These are phyloP conservation scores for Sciurus niger DNA, from an alignment of 2,113 vertebrate species.

Conservation along the genomic window DNA sequence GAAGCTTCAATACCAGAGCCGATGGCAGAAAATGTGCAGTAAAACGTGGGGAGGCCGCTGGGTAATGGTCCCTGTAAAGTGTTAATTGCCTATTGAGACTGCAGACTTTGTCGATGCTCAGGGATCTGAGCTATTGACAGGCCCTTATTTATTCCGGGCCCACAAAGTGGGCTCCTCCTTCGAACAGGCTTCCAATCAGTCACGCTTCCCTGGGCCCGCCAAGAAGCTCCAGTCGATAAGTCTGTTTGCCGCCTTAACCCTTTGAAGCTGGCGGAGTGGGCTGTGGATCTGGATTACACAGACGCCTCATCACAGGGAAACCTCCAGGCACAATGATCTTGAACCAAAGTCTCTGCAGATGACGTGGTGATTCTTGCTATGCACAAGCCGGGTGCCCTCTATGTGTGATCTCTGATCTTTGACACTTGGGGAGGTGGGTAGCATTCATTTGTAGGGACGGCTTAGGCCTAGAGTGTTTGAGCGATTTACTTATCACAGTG, in stretches of 20 bases:
- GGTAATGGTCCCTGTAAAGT: conserved; percentile 93
- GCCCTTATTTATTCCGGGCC: conserved; percentile 89
- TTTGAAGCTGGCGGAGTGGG: conserved; percentile 88
- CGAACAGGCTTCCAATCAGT: conserved; percentile 91
- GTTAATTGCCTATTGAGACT: conserved; percentile 93
- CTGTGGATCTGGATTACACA: conserved; percentile 81
- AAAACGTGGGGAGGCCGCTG: conserved; percentile 88
- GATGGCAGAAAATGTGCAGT: conserved; percentile 90
- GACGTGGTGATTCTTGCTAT: not conserved
- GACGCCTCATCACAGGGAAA: conserved; percentile 63
- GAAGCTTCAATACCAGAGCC: conserved; percentile 88
- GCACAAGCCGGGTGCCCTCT: not conserved
- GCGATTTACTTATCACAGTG: not conserved
- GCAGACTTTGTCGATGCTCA: conserved; percentile 90
- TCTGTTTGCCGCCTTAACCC: conserved; percentile 89
- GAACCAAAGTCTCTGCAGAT: not conserved
- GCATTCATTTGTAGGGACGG: not conserved
- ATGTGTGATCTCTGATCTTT: not conserved
- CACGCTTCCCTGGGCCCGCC: conserved; percentile 89
- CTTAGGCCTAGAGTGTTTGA: not conserved
- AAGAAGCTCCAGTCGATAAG: conserved; percentile 89
- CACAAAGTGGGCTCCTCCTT: conserved; percentile 88
- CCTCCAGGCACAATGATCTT: conserved; percentile 61
- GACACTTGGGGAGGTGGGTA: accelerated
- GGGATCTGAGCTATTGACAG: conserved; percentile 91